Percentiles rank a stretch among this genome's conserved stretches.
phyloP scores from a whole-genome alignment of 2,888 invertebrate genomes.

The Operophtera brumata region DNA sequence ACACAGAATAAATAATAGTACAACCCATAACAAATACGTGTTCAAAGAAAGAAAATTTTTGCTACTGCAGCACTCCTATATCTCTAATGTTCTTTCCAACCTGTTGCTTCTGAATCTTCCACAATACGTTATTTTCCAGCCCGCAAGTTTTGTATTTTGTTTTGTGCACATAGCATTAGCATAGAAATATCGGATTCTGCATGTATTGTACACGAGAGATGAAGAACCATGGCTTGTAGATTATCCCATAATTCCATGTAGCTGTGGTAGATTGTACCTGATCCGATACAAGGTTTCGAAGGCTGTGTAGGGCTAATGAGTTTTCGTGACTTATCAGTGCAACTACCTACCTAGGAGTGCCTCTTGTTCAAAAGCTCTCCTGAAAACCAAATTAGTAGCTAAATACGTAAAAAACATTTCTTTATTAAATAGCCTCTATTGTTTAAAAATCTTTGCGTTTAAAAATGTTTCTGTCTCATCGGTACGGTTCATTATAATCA shows the following conservation, averaged over 20 bases:
- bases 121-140: conserved; percentile 5
- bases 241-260: too few species aligned
- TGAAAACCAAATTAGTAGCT: too few species aligned
- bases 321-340: background rate
- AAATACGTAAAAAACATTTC: too few species aligned
- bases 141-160: background rate
- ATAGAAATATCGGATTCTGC: too few species aligned
- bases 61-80: background rate
- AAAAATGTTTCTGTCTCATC: too few species aligned
- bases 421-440: too few species aligned
- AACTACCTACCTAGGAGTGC: background rate
- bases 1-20: background rate
- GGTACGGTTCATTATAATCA: too few species aligned
- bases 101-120: conserved; percentile 2
- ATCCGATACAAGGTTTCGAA: background rate
- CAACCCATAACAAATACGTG: background rate
- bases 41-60: background rate
- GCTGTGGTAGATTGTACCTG: background rate
- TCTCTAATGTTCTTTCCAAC: background rate
- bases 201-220: too few species aligned
- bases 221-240: too few species aligned
- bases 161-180: background rate
- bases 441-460: too few species aligned
- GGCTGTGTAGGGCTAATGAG: background rate
- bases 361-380: background rate